Conservation (phyloP, 2,113 vertebrate species). For the Tauraco erythrolophus region DNA sequence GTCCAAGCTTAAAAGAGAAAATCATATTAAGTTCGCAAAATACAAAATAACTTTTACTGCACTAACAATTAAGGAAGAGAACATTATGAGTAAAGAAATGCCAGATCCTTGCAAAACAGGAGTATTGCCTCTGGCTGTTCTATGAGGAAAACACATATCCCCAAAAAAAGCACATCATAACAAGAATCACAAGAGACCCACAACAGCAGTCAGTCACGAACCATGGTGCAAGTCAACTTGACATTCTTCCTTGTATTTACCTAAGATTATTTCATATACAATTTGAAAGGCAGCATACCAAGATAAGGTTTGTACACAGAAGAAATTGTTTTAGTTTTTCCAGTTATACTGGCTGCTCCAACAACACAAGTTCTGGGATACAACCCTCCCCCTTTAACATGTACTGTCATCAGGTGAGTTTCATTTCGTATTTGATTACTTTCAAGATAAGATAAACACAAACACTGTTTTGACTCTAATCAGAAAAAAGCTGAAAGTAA, state of each 20-base stretch:
- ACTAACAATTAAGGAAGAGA: neutral
- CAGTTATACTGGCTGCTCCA: constrained; percentile 50
- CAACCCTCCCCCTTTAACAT: neutral
- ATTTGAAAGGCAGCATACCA: constrained; percentile 18
- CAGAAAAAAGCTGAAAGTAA: neutral
- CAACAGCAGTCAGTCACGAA: neutral
- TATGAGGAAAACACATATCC: neutral
- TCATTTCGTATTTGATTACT: neutral
- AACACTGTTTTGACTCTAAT: neutral
- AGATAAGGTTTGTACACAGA: constrained; percentile 22
- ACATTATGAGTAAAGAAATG: neutral
- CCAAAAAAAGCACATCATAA: neutral
- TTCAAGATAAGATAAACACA: neutral
- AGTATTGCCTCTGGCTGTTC: neutral
- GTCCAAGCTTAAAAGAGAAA: neutral
- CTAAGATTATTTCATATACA: neutral
- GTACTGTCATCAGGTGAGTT: neutral
- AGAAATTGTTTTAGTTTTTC: constrained; percentile 41
- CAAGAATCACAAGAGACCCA: neutral
- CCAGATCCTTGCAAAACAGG: neutral
- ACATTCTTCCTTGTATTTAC: constrained; percentile 43
- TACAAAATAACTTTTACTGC: neutral
- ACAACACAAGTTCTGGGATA: constrained; percentile 9
- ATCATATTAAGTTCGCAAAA: neutral
- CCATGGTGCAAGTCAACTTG: neutral